Percentiles rank a stretch among this genome's conserved stretches.
Conservation (phyloP, 2,888 invertebrate species). For the Caenorhabditis wallacei region DNA sequence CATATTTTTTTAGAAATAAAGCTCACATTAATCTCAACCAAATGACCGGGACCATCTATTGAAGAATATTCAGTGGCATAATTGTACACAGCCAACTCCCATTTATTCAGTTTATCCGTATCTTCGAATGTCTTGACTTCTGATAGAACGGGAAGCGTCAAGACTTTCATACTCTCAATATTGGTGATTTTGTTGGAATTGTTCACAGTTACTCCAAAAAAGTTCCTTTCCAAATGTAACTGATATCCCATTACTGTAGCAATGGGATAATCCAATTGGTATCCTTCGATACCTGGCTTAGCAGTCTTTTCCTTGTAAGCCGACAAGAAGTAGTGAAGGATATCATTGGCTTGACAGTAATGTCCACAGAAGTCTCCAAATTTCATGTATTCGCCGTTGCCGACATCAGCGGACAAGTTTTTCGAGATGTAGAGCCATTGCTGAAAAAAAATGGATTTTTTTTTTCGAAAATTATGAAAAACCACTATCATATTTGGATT, state of each 20-base stretch:
- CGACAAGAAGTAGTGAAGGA: slow-evolving; percentile 58
- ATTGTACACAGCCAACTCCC: slow-evolving; percentile 77
- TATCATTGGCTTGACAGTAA: slow-evolving; percentile 78
- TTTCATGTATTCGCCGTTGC: slow-evolving; percentile 51
- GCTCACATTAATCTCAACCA: slow-evolving; percentile 73
- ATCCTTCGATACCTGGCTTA: slow-evolving; percentile 24
- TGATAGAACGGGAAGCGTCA: slow-evolving; percentile 65
- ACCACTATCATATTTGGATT: too few relatives aligned
- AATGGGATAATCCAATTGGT: slow-evolving; percentile 76
- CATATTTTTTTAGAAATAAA: not conserved
- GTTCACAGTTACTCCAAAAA: slow-evolving; percentile 75
- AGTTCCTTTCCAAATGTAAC: slow-evolving; percentile 81
- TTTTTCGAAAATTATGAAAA: too few relatives aligned
- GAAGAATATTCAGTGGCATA: slow-evolving; percentile 68
- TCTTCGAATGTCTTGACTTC: slow-evolving; percentile 73
- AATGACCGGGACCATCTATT: slow-evolving; percentile 35
- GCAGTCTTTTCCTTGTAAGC: slow-evolving; percentile 59
- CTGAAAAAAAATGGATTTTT: slow-evolving; percentile 24
- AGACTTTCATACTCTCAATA: slow-evolving; percentile 66
- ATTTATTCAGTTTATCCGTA: slow-evolving; percentile 72
- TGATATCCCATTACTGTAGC: slow-evolving; percentile 74
- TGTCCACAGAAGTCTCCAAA: slow-evolving; percentile 80
- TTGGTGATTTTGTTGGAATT: slow-evolving; percentile 42
- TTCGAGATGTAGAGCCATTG: slow-evolving; percentile 65
- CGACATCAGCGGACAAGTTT: slow-evolving; percentile 70